Evolutionary conservation across 2,888 invertebrate genomes (phyloP).

Genomic region (Cryptus armator): DNA sequence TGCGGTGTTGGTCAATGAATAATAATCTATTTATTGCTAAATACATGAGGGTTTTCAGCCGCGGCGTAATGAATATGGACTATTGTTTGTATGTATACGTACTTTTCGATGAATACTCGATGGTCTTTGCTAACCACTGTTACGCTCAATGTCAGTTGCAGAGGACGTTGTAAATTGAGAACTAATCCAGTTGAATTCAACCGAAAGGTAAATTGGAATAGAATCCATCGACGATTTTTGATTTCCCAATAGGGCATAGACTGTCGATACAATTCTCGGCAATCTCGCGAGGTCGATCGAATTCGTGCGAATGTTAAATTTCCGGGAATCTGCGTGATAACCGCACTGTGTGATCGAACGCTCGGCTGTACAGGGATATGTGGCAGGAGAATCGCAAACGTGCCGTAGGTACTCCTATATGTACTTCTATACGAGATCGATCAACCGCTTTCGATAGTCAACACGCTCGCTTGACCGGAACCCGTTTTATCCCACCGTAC

Average conservation of each 20-base stretch:
- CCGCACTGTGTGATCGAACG: slow-evolving; percentile 4
- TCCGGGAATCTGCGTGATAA: slow-evolving; percentile 15
- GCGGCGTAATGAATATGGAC: too few species aligned
- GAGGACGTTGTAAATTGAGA: background rate
- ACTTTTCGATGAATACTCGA: too few species aligned
- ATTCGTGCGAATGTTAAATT: slow-evolving; percentile 29
- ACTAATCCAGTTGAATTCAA: background rate
- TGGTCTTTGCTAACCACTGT: too few species aligned
- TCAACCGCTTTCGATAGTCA: slow-evolving; percentile 55
- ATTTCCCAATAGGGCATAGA: background rate
- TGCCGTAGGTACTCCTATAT: background rate
- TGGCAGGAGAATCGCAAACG: background rate
- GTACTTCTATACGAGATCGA: slow-evolving; percentile 38
- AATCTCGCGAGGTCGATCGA: slow-evolving; percentile 16
- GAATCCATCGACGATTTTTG: background rate
- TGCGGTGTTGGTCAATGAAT: slow-evolving; percentile 31
- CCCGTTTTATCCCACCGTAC: slow-evolving; percentile 39
- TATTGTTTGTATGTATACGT: too few species aligned
- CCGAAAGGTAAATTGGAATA: background rate
- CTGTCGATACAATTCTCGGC: background rate
- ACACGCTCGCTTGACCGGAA: slow-evolving; percentile 47
- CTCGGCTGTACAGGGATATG: background rate
- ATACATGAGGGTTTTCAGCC: background rate
- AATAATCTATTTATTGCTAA: background rate
- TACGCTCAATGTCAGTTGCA: background rate